Conservation (phyloP, 2,797 vertebrate species). For the Sphenopsis melanotis region DNA sequence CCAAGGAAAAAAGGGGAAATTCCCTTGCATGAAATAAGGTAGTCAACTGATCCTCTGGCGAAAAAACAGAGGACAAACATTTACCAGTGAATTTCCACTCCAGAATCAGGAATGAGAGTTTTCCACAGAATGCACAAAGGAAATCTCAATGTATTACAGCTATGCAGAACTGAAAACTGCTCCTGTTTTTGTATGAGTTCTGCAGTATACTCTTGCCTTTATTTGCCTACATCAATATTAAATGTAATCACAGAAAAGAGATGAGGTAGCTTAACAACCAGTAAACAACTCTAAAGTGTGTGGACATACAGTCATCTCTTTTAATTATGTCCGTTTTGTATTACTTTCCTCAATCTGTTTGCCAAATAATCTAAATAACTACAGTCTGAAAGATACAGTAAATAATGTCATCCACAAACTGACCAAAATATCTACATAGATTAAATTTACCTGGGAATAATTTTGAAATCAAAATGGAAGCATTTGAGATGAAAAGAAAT, state of each 20-base stretch:
- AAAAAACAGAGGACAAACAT: conserved; percentile 43
- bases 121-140: neutral
- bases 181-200: neutral
- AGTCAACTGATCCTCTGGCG: neutral
- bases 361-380: neutral
- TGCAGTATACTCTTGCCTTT: neutral
- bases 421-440: neutral
- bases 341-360: neutral
- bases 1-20: conserved; percentile 33
- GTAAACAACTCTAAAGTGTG: neutral
- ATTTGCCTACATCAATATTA: neutral
- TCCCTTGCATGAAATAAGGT: neutral
- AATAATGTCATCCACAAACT: neutral
- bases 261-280: neutral
- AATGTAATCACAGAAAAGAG: neutral
- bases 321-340: neutral
- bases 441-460: neutral
- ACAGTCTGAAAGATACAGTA: neutral
- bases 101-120: neutral
- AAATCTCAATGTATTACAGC: neutral
- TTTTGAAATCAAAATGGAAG: neutral
- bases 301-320: neutral
- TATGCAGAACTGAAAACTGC: neutral
- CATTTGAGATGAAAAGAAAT: neutral
- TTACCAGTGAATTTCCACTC: conserved; percentile 50